Evolutionary conservation across 2,113 vertebrate genomes (phyloP).

Genomic region (Hyaena hyaena): DNA sequence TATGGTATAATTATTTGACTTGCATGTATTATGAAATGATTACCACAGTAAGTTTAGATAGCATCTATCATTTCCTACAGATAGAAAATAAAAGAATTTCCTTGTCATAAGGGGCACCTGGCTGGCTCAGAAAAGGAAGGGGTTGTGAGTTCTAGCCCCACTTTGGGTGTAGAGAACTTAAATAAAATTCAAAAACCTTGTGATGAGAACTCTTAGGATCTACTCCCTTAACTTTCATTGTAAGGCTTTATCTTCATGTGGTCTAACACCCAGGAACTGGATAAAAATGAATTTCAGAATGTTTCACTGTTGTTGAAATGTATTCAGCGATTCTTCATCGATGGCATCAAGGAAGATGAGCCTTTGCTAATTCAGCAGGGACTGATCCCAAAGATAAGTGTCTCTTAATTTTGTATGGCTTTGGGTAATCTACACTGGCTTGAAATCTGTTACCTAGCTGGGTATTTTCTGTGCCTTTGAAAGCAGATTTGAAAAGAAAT

Average conservation of each 20-base stretch:
- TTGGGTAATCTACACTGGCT: background rate
- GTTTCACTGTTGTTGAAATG: constrained; percentile 88
- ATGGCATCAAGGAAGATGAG: constrained; percentile 71
- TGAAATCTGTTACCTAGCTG: background rate
- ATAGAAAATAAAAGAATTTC: background rate
- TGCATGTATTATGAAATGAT: background rate
- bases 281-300: constrained; percentile 86
- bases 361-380: constrained; percentile 87
- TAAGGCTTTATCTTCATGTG: background rate
- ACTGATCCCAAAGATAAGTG: constrained; percentile 91
- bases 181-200: background rate
- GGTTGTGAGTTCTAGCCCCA: background rate
- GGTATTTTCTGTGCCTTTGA: constrained; percentile 20
- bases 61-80: background rate
- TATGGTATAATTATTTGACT: background rate
- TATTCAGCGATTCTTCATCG: constrained; percentile 84
- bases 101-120: background rate
- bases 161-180: background rate
- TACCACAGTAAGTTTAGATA: background rate
- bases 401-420: background rate
- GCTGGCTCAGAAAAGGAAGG: background rate
- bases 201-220: background rate
- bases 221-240: background rate
- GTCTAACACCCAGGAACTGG: constrained; percentile 85
- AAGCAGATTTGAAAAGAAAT: background rate